Evolutionary conservation across 2,888 invertebrate genomes (phyloP).

Genomic region (Parasteatoda lunata): DNA sequence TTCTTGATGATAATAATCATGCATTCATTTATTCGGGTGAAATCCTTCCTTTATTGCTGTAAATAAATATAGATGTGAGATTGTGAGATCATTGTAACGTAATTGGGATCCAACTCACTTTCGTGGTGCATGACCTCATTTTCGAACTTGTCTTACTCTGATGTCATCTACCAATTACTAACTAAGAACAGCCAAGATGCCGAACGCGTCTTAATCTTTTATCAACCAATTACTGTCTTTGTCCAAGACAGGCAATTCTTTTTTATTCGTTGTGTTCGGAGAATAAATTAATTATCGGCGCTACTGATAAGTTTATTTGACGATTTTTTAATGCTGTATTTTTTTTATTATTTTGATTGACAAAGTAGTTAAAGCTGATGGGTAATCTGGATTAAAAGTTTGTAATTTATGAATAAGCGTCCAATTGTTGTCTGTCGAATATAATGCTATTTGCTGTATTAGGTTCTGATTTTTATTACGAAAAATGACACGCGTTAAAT

Average conservation of each 20-base stretch:
- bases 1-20: not conserved
- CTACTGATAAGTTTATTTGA: not conserved
- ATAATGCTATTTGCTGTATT: too few relatives aligned
- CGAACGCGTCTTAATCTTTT: slow-evolving; percentile 29
- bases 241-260: slow-evolving; percentile 13
- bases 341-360: too few relatives aligned
- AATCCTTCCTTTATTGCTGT: not conserved
- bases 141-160: slow-evolving; percentile 16
- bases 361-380: too few relatives aligned
- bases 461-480: too few relatives aligned
- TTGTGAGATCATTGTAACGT: slow-evolving; percentile 21
- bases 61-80: too few relatives aligned
- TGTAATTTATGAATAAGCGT: too few relatives aligned
- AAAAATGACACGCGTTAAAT: too few relatives aligned
- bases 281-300: slow-evolving; percentile 39
- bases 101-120: slow-evolving; percentile 17
- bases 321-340: too few relatives aligned
- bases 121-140: slow-evolving; percentile 34
- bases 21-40: not conserved
- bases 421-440: too few relatives aligned
- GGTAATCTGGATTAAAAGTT: too few relatives aligned
- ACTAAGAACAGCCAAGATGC: not conserved
- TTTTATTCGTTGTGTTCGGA: not conserved
- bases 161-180: slow-evolving; percentile 45
- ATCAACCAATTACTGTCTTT: slow-evolving; percentile 40